Evolutionary conservation across 2,888 invertebrate species (phyloP).

Genomic region (Portevinia maculata): DNA sequence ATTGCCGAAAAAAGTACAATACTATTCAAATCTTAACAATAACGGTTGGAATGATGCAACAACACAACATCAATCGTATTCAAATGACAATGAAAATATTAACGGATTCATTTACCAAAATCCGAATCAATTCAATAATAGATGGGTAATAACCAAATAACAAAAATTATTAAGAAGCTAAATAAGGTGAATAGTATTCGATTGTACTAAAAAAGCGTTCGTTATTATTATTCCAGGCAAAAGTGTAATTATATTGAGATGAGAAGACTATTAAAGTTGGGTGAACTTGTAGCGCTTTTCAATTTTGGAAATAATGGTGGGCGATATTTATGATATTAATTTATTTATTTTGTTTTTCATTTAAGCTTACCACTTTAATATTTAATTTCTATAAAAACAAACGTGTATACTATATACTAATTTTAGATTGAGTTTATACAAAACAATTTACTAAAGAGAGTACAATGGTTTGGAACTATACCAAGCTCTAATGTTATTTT

Average conservation of each 20-base stretch:
- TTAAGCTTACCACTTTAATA: too few species aligned
- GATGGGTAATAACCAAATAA: slow-evolving; percentile 68
- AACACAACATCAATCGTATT: slow-evolving; percentile 41
- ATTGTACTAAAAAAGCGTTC: background rate
- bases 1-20: slow-evolving; percentile 64
- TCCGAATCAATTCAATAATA: slow-evolving; percentile 66
- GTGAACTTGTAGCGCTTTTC: too few species aligned
- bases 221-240: background rate
- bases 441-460: too few species aligned
- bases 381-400: too few species aligned
- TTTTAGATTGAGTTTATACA: too few species aligned
- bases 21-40: slow-evolving; percentile 61
- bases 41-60: slow-evolving; percentile 64
- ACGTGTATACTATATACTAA: too few species aligned
- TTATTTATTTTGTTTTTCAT: too few species aligned
- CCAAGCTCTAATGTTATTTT: too few species aligned
- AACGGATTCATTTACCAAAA: slow-evolving; percentile 63
- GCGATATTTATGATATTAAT: too few species aligned
- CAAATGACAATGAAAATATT: slow-evolving; percentile 48
- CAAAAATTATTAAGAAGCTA: slow-evolving; percentile 3
- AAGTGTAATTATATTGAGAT: background rate
- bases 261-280: too few species aligned
- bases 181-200: background rate
- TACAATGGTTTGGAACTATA: too few species aligned
- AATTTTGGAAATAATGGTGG: too few species aligned